Conservation (phyloP, 2,888 invertebrate genomes). For the Lepidocyrtoides sp. region DNA sequence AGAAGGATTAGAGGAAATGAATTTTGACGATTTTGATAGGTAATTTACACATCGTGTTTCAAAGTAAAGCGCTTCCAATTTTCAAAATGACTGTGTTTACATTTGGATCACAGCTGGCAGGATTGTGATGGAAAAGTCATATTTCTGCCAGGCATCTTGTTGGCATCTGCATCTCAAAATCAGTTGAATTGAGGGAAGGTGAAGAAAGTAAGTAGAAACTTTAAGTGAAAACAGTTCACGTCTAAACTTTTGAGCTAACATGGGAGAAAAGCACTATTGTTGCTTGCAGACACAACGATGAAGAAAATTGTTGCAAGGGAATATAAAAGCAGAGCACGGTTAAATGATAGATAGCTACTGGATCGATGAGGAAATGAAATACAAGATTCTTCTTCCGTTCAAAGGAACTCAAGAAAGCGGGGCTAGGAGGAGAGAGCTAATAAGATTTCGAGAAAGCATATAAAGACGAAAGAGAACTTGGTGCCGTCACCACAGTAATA, state of each 20-base stretch:
- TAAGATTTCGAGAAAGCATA: neutral
- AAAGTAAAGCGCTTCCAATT: neutral
- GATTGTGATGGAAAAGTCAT: conserved; percentile 53
- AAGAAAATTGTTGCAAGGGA: neutral
- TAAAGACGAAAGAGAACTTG: neutral
- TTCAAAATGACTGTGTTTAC: neutral
- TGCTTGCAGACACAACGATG: neutral
- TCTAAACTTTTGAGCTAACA: too few species aligned
- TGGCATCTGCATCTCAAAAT: neutral
- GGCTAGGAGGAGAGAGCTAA: neutral
- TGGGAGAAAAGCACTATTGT: neutral
- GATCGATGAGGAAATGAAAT: conserved; percentile 71
- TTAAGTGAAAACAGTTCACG: too few species aligned
- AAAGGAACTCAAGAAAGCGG: neutral
- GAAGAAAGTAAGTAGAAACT: neutral
- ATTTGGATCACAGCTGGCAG: conserved; percentile 33
- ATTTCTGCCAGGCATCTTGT: conserved; percentile 49
- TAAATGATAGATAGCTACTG: conserved; percentile 59
- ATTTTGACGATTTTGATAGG: conserved; percentile 60
- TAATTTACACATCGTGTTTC: conserved; percentile 9
- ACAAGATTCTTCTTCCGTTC: conserved; percentile 60
- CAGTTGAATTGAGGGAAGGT: neutral
- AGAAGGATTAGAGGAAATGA: conserved; percentile 35
- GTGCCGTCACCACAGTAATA: neutral
- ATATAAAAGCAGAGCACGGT: neutral